These are phyloP conservation scores for Wiebesia pumilae DNA, from an alignment of 1,140 invertebrate species.

Conservation along the genomic window DNA sequence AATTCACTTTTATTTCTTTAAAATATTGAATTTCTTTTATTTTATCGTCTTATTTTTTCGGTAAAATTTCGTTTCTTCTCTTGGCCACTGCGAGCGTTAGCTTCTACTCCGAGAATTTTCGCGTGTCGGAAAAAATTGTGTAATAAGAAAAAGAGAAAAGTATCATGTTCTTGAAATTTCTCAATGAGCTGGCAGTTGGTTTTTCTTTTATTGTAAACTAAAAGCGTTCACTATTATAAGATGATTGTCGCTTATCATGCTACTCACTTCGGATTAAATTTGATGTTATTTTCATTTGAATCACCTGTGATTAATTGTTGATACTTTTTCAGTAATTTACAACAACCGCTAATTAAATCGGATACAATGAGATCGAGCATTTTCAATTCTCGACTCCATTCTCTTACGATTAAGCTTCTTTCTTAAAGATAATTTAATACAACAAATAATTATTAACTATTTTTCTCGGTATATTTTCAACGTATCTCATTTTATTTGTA, in stretches of 20 bases:
- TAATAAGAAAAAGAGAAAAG: constrained; percentile 16
- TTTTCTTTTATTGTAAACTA: constrained; percentile 15
- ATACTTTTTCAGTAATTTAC: neutral
- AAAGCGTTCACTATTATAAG: neutral
- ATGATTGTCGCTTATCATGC: neutral
- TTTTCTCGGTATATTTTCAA: no score
- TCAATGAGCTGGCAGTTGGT: constrained; percentile 7
- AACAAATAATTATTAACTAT: neutral
- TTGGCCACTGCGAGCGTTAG: neutral
- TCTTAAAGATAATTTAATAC: neutral
- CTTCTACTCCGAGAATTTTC: constrained; percentile 18
- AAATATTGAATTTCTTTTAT: constrained; percentile 24
- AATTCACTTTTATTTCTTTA: constrained; percentile 33
- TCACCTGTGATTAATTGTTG: neutral
- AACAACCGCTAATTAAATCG: neutral
- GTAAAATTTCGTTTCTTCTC: neutral
- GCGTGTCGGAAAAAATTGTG: constrained; percentile 3
- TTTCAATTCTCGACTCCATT: neutral
- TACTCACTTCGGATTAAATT: neutral
- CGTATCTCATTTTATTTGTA: no score
- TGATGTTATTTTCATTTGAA: neutral
- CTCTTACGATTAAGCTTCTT: neutral
- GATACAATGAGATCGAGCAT: neutral
- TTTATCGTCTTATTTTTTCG: neutral
- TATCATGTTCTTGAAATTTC: constrained; percentile 38